A percentile compares a stretch with the other conserved stretches of the same genome.
phyloP scores from a whole-genome alignment of 2,113 vertebrate species.

The Salminus brasiliensis region DNA sequence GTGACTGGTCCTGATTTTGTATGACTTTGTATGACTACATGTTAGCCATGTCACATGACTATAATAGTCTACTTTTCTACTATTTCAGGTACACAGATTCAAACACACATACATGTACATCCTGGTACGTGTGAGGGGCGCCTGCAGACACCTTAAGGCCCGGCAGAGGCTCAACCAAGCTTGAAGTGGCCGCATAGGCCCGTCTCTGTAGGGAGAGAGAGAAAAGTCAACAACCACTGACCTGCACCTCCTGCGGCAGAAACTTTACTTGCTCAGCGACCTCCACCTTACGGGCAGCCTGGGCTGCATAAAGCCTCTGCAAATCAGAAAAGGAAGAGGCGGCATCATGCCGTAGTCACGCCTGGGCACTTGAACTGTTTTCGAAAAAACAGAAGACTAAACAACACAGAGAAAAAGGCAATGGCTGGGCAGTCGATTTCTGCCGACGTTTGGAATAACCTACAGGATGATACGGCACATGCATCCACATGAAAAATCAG shows the following conservation, averaged over 20 bases:
- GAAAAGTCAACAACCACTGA: constrained; percentile 73
- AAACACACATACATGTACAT: constrained; percentile 65
- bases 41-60: too few relatives aligned
- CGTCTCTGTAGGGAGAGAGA: constrained; percentile 64
- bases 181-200: constrained; percentile 59
- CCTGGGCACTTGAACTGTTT: neutral
- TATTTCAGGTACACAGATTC: neutral
- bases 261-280: constrained; percentile 67
- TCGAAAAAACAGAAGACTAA: neutral
- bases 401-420: neutral
- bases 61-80: neutral
- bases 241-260: constrained; percentile 87
- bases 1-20: too few relatives aligned
- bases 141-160: constrained; percentile 58
- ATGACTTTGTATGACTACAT: neutral
- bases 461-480: neutral
- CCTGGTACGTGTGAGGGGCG: constrained; percentile 55
- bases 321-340: constrained; percentile 57
- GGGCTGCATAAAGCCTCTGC: constrained; percentile 91
- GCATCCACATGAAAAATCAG: too few relatives aligned
- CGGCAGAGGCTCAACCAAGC: constrained; percentile 56
- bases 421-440: neutral
- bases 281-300: constrained; percentile 83
- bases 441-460: neutral
- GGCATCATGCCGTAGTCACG: constrained; percentile 37